Evolutionary conservation across 1,140 invertebrate species (phyloP), one percentile per base, ranked within the genome.

Genomic region (Zaprionus tsacasi): DNA sequence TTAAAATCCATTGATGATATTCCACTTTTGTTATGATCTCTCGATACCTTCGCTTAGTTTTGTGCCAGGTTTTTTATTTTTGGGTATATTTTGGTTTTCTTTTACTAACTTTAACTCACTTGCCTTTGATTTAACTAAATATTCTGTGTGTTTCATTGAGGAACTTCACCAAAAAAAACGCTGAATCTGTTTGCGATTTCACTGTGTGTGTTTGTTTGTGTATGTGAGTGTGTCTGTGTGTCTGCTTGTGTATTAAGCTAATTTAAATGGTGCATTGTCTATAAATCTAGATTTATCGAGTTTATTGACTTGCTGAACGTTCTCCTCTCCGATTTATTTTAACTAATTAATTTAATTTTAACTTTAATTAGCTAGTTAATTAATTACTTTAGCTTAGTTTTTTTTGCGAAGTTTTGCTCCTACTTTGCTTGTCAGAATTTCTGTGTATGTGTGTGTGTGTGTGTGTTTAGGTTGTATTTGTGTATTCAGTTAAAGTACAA

Each of bases 391-490:
- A 58, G 45, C 45, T 50, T 76, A 71, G 60, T 6, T 45, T 64
- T 69, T 60, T 35, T 81, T 91, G 88, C 88, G 88, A 91, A 91
- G 88, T 91, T 91, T 91, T 91, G 88, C 88, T 91, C 88, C 88
- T 91, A 91, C 88, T 91, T 88, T 85, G 77, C 79, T 71, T 83
- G 73, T 60, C 45, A 69, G 43, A 70, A 70, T 56, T 25, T 50
- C 12, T 40, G 35, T 72, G 13, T 54, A 35, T 38, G 6, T 52
- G 35, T 43, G 38, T 40, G 4, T 38, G 11, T 38, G 12, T 38
- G 36, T 38, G 36, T 38, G 12, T 40, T 5, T 40, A 13, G 13
- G 12, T 40, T 40, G 38, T 40, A 12, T 40, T 1, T 15, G 40
- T 43, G 6, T 43, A 43, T 54, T 40, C 21, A 15, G 13, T 66